Evolutionary conservation across 2,797 vertebrate species (phyloP).

Genomic region (Pangasius macronema): DNA sequence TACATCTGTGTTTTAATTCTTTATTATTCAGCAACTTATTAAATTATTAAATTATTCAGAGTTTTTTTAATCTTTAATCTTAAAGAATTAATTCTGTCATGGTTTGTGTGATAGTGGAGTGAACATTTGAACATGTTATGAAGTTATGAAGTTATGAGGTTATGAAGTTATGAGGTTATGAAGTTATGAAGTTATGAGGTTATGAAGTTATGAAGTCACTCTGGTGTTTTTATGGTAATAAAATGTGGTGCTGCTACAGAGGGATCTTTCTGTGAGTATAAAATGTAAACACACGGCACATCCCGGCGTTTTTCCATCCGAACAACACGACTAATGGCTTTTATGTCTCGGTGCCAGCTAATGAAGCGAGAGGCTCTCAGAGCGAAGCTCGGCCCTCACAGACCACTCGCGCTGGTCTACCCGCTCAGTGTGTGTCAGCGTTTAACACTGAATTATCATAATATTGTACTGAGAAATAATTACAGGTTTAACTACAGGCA

Average conservation of each 20-base stretch:
- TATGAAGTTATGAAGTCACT: too few relatives aligned
- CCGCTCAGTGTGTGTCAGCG: neutral
- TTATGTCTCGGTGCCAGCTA: slow-evolving; percentile 19
- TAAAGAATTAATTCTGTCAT: too few relatives aligned
- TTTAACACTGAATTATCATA: neutral
- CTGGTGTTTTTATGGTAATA: neutral
- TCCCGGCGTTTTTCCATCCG: neutral
- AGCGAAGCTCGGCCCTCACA: neutral
- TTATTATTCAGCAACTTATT: neutral
- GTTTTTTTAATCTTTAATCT: neutral
- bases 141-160: too few relatives aligned
- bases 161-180: too few relatives aligned
- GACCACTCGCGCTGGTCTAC: neutral
- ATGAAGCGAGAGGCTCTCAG: neutral
- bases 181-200: too few relatives aligned
- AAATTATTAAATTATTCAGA: too few relatives aligned
- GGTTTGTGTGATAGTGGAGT: too few relatives aligned
- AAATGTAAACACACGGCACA: neutral
- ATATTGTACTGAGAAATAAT: neutral
- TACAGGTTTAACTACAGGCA: neutral
- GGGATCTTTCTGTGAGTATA: neutral
- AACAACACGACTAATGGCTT: slow-evolving; percentile 40
- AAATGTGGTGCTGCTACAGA: neutral
- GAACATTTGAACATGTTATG: too few relatives aligned
- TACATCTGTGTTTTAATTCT: neutral